A percentile compares a stretch with the other conserved stretches of the same genome.
These are phyloP conservation scores for Xylota sylvarum DNA, from an alignment of 2,888 invertebrate species.

Conservation along the genomic window DNA sequence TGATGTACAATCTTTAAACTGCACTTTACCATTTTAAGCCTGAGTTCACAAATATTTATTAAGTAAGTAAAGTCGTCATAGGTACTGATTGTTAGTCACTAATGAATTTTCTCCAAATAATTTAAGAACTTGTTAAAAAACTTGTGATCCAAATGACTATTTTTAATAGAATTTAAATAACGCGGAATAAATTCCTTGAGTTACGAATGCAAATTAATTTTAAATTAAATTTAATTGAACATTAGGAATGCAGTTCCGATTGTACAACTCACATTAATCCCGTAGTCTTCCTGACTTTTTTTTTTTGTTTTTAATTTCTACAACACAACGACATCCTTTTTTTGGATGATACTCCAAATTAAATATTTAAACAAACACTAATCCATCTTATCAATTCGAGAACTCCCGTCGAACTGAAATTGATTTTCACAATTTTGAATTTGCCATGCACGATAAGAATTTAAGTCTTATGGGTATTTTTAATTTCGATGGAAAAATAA, in stretches of 20 bases:
- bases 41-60: too few species aligned
- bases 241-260: background rate
- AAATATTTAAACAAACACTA: background rate
- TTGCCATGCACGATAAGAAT: background rate
- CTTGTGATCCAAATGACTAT: too few species aligned
- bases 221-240: too few species aligned
- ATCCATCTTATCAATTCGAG: constrained; percentile 37
- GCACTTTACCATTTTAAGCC: too few species aligned
- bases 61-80: too few species aligned
- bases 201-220: background rate
- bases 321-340: constrained; percentile 14
- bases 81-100: too few species aligned
- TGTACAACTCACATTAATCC: background rate
- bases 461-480: background rate
- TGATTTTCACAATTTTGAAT: background rate
- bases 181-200: too few species aligned
- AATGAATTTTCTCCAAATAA: too few species aligned
- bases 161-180: background rate
- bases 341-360: constrained; percentile 4
- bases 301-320: background rate
- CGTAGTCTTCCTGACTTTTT: background rate
- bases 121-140: too few species aligned
- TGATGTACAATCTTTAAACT: too few species aligned
- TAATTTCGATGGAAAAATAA: constrained; percentile 21
- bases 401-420: constrained; percentile 35